A percentile compares a stretch with the other conserved stretches of the same genome.
Conservation (phyloP, 2,797 vertebrate genomes). For the Gallirallus australis region DNA sequence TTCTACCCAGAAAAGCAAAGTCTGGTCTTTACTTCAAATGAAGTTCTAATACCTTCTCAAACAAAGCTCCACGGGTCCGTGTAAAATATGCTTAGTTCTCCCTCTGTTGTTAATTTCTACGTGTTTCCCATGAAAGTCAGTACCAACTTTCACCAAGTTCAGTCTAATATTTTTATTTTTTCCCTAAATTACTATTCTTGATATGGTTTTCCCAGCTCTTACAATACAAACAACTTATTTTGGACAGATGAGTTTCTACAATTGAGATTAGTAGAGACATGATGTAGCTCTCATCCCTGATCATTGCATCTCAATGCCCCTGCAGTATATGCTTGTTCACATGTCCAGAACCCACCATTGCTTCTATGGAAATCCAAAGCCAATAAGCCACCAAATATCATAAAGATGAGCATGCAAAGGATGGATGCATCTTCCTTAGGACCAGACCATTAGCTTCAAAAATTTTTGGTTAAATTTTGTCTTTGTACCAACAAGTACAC, state of each 20-base stretch:
- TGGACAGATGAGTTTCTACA: not conserved
- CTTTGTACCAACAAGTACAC: not conserved
- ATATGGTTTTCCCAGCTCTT: not conserved
- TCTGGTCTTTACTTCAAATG: not conserved
- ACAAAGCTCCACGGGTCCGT: not conserved
- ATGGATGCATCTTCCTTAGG: not conserved
- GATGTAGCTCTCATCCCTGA: fast-evolving
- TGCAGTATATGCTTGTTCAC: not conserved
- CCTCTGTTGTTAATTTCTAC: not conserved
- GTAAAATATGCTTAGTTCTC: not conserved
- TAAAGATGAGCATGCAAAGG: not conserved
- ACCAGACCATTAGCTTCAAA: not conserved
- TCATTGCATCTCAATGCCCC: not conserved
- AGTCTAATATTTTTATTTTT: not conserved
- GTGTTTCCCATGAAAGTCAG: not conserved
- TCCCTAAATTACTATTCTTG: not conserved
- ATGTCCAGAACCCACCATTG: not conserved
- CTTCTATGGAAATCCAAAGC: not conserved
- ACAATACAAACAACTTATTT: not conserved
- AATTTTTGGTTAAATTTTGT: not conserved
- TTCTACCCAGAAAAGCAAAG: not conserved
- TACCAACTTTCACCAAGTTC: not conserved
- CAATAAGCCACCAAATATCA: not conserved
- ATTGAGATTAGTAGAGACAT: not conserved
- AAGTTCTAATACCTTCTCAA: not conserved